Base-by-base conservation (phyloP, 2,888 invertebrate species). In the Campoplex nolae region DNA sequence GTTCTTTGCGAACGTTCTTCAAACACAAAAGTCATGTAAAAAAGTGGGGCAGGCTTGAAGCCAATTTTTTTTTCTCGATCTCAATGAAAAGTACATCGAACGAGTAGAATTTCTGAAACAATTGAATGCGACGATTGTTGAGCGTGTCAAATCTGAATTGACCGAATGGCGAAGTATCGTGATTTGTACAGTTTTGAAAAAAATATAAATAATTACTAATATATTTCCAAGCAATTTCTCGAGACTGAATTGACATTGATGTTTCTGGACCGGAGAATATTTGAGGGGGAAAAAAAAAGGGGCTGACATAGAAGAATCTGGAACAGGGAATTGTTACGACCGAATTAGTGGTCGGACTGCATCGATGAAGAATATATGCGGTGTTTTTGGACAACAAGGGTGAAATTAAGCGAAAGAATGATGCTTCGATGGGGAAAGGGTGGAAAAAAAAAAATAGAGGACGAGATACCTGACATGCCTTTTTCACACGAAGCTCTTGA, bases 321-420 rank as follows among this genome's bases (percentile, higher is more conserved):
- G 42, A 23, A 45, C 42, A 45, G 45, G 42, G 23, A 68, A 42
- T 23, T 2, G 68, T 38, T 11, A 18, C 38, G 67, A 13, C 18
- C 28, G 58, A 58, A 58, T 58, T 58, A 58, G 67, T 38, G 67
- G 18, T 18, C 9, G 2, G n/a, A 38, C n/a, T 67, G 67, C 67
- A 67, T 32, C 42, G 23, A 35, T 74, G 67, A 79, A 13, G 75
- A 42, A 28, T 58, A 70, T 70, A 70, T 54, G 56, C n/a, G 51
- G 62, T 62, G 70, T 28, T 62, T 75, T 68, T 28, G 28, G 13
- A 28, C 28, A 13, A 58, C 38, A 35, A 62, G 16, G 65, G 65
- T 54, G 32, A 68, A 48, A 54, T 62, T 48, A n/a, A 58, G 28
- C 45, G 45, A 48, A 38, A 58, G 35, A 54, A 56, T 74, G 38